Evolutionary conservation across 2,797 vertebrate genomes (phyloP), one percentile per base, ranked within the genome.

Genomic region (Gymnocypris eckloni): DNA sequence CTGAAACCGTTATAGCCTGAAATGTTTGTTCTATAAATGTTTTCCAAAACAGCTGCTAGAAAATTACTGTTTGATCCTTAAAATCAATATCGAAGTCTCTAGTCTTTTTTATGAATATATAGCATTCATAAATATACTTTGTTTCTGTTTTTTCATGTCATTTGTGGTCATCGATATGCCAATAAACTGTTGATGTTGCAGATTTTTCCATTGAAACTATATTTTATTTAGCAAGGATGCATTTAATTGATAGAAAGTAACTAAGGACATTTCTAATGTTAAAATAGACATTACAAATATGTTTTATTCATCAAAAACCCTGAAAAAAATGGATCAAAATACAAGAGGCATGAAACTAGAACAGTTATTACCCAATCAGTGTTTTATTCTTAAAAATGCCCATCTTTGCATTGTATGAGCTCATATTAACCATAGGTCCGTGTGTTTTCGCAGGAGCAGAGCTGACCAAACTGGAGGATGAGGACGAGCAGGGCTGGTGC

Each of bases 401-500:
- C 20, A 12, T 3, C 0, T 54, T n/a, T 16, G 20, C 12, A 18
- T 50, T 70, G 22, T 2, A 67, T 81, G 28, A 15, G 43, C 64
- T 37, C 11, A 10, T 71, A 28, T 28, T 82, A 45, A 64, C 12
- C 25, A 3, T 16, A 12, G 20, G 13, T 39, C 33, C 2, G 28
- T 25, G 33, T 71, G 16, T 73, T 73, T 67, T 39, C 12, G 37
- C 82, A 99, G 98, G 98, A 86, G 98, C 99, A 0, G 97, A 98
- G 91, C 95, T 99, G 90, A 97, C 93, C 71, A 99, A 98, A 92
- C 96, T 99, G n/a, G 98, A 98, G 81, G 98, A 99, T 15, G 98
- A 99, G 91, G 98, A 99, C 0, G 98, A 97, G 45, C 98, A 99
- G 93, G 98, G 98, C 56, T 99, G 98, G 98, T 99, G 98, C 93